Evolutionary conservation across 2,797 vertebrate genomes (phyloP), one percentile per base, ranked within the genome.

Genomic region (Parambassis ranga): DNA sequence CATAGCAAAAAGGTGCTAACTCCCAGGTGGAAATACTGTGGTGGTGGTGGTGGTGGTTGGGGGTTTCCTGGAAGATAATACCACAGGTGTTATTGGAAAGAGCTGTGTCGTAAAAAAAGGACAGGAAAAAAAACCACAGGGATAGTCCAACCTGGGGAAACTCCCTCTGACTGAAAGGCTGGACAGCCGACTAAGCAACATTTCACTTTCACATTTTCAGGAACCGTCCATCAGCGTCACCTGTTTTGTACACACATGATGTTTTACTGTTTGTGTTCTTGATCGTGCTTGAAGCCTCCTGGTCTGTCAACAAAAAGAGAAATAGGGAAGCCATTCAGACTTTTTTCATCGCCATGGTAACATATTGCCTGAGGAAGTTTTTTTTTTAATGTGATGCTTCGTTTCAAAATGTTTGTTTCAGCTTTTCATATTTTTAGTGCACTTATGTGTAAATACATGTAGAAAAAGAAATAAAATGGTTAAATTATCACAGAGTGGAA

Each of bases 391-490:
- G 35, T 70, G 55, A n/a, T n/a, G n/a, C n/a, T n/a, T n/a, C n/a
- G n/a, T n/a, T n/a, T n/a, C n/a, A n/a, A 78, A 63, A 71, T 73
- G 33, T 72, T 20, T 39, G 68, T 53, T 64, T 33, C 15, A 31
- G 55, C 67, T 65, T 74, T 62, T 62, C 3, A 3, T 62, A 16
- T 69, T 73, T 70, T 79, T 60, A 67, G 63, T 79, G 83, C 80
- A 87, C 82, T 86, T 85, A 65, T 64, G 77, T 89, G 82, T 87
- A 87, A 86, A 90, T 90, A 87, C n/a, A 65, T 60, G 71, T 30
- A 33, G 42, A 16, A 62, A 70, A 69, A 24, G 16, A 15, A 63
- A 30, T 30, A 16, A 87, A 90, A 89, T 88, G 90, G 69, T 81
- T 87, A 82, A 82, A 68, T 85, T 82, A 86, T 81, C 65, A 48